Evolutionary conservation across 2,888 invertebrate species (phyloP).

Genomic region (Dugesia japonica): DNA sequence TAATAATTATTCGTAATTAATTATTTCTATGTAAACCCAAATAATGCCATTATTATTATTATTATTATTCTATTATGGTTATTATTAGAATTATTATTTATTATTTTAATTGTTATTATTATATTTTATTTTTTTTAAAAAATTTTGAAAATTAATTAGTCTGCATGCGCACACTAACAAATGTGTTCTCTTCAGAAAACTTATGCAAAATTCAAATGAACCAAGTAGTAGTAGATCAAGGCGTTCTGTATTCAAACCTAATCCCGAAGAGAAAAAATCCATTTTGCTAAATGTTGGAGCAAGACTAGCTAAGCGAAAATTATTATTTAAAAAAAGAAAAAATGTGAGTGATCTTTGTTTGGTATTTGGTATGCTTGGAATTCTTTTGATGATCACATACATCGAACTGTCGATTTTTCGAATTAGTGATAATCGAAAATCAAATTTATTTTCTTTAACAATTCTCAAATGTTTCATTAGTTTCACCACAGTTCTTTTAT

Average conservation of each 20-base stretch:
- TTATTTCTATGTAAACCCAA: no score
- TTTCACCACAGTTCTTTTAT: constrained; percentile 41
- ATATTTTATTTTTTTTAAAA: no score
- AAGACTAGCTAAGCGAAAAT: constrained; percentile 43
- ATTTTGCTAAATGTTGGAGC: constrained; percentile 44
- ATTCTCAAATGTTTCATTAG: constrained; percentile 41
- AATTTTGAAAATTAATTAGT: no score
- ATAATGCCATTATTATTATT: no score
- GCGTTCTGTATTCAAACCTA: neutral
- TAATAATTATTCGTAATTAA: no score
- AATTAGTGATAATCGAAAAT: constrained; percentile 37
- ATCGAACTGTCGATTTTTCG: constrained; percentile 41
- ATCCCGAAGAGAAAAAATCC: neutral
- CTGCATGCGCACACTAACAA: no score
- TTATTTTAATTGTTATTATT: no score
- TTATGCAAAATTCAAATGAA: no score
- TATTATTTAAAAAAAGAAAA: constrained; percentile 41
- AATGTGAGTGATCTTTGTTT: constrained; percentile 41
- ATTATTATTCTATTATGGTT: no score
- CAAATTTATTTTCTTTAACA: constrained; percentile 36
- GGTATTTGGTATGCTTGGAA: constrained; percentile 41
- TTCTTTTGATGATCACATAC: constrained; percentile 43
- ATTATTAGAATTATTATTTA: no score
- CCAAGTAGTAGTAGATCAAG: neutral
- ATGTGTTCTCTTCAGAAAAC: no score